Evolutionary conservation across 2,888 invertebrate genomes (phyloP), one percentile per base, ranked within the genome.

Genomic region (Chymomyza amoena): DNA sequence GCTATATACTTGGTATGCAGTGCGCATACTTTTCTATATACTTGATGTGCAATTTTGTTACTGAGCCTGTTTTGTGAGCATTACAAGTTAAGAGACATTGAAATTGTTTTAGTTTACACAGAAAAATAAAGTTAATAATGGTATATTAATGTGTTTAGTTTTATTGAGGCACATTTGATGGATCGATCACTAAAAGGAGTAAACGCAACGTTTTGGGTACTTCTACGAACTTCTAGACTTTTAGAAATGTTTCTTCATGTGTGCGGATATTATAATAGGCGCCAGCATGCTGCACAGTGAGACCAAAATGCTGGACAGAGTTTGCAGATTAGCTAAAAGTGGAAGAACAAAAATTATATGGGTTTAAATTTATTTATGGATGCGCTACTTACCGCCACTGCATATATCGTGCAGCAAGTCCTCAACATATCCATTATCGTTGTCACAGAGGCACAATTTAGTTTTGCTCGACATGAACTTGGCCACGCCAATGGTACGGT

Each of bases 341-440:
- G 5, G 0, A 9, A 32, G 71, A 62, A 65, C 39, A 18, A 57
- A 25, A 61, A 4, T 20, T 28, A 39, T 25, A 45, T 6, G 25
- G 25, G 25, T 4, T 25, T 25, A 4, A 25, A 3, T 25, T 10
- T 2, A 10, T 56, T 32, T 32, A 13, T 25, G 25, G 7, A 54
- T 54, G 32, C 20, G 2, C 13, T 59, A 70, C 80, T 76, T 68
- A 91, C 91, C 90, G 39, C 95, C 94, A 81, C 91, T 95, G 92
- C 95, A 95, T 78, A 93, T 91, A 64, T 93, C 93, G 13, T 94
- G 94, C 62, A 92, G 80, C 9, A 87, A 75, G 69, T 93, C 93
- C 89, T 95, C 95, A 66, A 92, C 92, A 77, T 93, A 95, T 0
- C 95, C 95, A 66, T 93, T 94, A 73, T 94, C 94, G 2, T 90